Evolutionary conservation across 2,113 vertebrate species (phyloP), one percentile per base, ranked within the genome.

Genomic region (Nycticryphes semicollaris): DNA sequence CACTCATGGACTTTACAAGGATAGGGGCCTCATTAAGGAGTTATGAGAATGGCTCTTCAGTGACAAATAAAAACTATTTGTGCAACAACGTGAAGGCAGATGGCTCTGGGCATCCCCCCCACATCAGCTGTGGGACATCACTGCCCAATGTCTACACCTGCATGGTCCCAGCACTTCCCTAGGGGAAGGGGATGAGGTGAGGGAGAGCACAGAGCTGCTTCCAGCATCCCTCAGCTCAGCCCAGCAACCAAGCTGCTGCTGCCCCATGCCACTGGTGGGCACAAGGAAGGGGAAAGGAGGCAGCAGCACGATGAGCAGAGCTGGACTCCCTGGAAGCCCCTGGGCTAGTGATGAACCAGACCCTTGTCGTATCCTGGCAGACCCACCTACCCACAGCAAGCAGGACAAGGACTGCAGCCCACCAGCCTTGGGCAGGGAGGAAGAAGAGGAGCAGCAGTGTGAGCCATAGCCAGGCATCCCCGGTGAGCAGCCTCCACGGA

Each of bases 51-150:
- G 20, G n/a, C 33, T 66, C 67, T 88, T 69, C 9, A 86, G 48
- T 27, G 41, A 77, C 45, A 92, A 85, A 68, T 75, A 53, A 69
- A 94, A 89, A 37, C 18, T 37, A 13, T 9, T 45, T 47, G 25
- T 33, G 24, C 3, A 1, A 73, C 56, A 18, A 68, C 0, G 0
- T 4, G 14, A 54, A 1, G 3, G 15, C 20, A 69, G n/a, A 63
- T 2, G 19, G 59, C 4, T 5, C 24, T 25, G 25, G 14, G 48
- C 47, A 24, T 33, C 48, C 19, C 14, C 14, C 12, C 8, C 7
- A 5, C 14, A 28, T 20, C n/a, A 66, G 24, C 54, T 69, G 31
- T 18, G 13, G 14, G 6, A 12, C 31, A 74, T 43, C 72, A 10
- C 39, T 12, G 7, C 7, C 30, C 37, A 41, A 16, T 5, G 53